Conservation (phyloP, 2,888 invertebrate genomes). For the Apomyelois bistriatella region DNA sequence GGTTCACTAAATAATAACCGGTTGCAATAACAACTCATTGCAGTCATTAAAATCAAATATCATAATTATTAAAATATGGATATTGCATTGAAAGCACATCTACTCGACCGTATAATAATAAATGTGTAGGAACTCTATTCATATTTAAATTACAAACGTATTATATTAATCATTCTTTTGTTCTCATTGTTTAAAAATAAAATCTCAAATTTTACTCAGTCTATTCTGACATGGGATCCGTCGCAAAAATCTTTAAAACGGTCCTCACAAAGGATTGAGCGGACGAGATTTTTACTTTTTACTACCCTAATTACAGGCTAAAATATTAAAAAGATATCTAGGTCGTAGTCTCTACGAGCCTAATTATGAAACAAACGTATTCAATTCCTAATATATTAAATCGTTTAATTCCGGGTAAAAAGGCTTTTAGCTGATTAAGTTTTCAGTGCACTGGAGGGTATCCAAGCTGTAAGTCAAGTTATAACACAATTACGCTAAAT, state of each 20-base stretch:
- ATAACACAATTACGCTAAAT: conserved; percentile 68
- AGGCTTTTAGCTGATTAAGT: conserved; percentile 75
- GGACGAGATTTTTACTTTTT: conserved; percentile 2
- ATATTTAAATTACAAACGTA: conserved; percentile 6
- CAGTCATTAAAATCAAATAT: too few species aligned
- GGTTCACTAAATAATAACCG: too few species aligned
- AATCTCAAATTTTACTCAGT: conserved; percentile 6
- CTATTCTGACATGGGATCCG: not conserved
- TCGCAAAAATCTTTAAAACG: not conserved
- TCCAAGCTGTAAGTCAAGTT: conserved; percentile 66
- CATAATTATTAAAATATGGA: not conserved
- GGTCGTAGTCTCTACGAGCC: conserved; percentile 22
- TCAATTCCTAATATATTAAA: conserved; percentile 65
- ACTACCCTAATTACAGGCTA: not conserved
- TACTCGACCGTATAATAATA: not conserved
- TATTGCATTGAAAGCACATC: not conserved
- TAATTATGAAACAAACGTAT: conserved; percentile 52
- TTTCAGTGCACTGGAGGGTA: conserved; percentile 60
- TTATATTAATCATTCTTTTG: conserved; percentile 2
- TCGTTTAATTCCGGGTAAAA: conserved; percentile 59
- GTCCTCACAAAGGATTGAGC: not conserved
- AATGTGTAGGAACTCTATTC: conserved; percentile 1
- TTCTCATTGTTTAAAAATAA: conserved; percentile 9
- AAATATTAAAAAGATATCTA: conserved; percentile 9
- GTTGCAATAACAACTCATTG: too few species aligned